Evolutionary conservation across 2,888 invertebrate genomes (phyloP).

Genomic region (Cinara cedri): DNA sequence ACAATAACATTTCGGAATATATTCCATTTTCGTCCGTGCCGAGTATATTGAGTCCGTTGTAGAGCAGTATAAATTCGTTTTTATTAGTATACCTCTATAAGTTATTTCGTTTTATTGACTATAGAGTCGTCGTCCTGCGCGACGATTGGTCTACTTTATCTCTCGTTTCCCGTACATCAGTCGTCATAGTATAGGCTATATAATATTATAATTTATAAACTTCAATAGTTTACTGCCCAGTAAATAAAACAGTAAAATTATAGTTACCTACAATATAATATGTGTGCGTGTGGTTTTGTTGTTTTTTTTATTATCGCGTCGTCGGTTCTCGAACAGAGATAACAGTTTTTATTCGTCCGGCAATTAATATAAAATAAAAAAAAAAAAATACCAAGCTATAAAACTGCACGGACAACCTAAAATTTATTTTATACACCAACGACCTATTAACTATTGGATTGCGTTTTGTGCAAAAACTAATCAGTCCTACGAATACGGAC

Average conservation of each 20-base stretch:
- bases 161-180: not conserved
- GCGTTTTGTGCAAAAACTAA: too few relatives aligned
- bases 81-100: not conserved
- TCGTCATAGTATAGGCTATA: not conserved
- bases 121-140: too few relatives aligned
- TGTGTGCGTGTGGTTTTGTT: too few relatives aligned
- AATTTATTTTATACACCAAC: too few relatives aligned
- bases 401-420: too few relatives aligned
- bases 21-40: not conserved
- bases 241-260: too few relatives aligned
- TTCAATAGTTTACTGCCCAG: not conserved
- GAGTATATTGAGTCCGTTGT: too few relatives aligned
- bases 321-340: constrained; percentile 3
- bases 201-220: not conserved
- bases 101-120: not conserved
- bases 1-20: not conserved
- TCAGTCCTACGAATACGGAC: too few relatives aligned
- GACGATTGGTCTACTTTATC: not conserved
- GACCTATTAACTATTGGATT: too few relatives aligned
- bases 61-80: not conserved
- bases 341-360: constrained; percentile 27
- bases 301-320: constrained; percentile 8
- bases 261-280: too few relatives aligned
- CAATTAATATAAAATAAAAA: not conserved
- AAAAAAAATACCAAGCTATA: too few relatives aligned